phyloP scores from a whole-genome alignment of 2,888 invertebrate species.

The Nomada hirtipes region DNA sequence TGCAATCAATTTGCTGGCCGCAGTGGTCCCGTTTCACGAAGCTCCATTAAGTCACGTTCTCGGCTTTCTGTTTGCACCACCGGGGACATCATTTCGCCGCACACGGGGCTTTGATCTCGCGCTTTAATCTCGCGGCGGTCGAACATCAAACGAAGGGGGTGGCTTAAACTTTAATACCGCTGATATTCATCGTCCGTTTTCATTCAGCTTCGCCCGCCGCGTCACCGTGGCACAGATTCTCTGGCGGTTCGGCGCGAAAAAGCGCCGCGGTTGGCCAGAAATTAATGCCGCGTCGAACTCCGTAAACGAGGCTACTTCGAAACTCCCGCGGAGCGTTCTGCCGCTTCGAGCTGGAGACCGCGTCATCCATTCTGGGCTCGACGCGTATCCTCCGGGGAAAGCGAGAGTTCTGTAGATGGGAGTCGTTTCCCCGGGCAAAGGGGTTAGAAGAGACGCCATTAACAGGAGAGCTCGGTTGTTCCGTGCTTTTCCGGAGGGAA shows the following conservation, averaged over 20 bases:
- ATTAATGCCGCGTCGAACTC: conserved; percentile 78
- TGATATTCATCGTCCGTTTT: conserved; percentile 45
- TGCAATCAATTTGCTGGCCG: neutral
- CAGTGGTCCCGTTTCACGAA: neutral
- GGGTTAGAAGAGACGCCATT: conserved; percentile 50
- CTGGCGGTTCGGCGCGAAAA: conserved; percentile 22
- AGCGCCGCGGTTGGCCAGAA: conserved; percentile 64
- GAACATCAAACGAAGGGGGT: conserved; percentile 28
- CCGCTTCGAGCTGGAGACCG: conserved; percentile 67
- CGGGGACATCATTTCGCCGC: conserved; percentile 17
- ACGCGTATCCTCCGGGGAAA: conserved; percentile 59
- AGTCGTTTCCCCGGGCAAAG: conserved; percentile 17
- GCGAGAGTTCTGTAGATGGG: conserved; percentile 37
- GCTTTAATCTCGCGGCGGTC: conserved; percentile 30
- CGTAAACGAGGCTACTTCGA: conserved; percentile 76
- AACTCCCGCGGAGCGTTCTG: conserved; percentile 72
- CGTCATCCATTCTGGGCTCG: conserved; percentile 76
- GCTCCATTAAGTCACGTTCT: neutral
- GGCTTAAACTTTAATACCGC: conserved; percentile 45
- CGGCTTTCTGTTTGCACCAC: conserved; percentile 1
- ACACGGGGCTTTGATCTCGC: neutral
- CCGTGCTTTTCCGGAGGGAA: conserved; percentile 44
- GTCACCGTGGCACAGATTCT: conserved; percentile 30
- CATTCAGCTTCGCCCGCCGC: conserved; percentile 2
- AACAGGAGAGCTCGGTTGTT: conserved; percentile 52